Conservation (phyloP, 1,140 invertebrate species). For the Bombus haemorrhoidalis region DNA sequence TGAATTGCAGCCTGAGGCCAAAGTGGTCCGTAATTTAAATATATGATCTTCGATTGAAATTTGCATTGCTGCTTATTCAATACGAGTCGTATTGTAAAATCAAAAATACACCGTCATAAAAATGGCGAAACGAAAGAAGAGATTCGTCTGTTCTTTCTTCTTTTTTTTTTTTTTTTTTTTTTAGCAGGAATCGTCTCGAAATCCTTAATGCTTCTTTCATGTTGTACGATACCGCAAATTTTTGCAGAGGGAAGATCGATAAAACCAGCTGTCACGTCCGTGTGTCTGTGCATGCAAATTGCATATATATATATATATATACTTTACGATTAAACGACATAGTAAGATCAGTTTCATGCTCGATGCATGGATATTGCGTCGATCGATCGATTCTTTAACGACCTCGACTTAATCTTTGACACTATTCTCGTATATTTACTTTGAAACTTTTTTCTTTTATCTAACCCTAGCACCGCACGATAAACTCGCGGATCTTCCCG, state of each 20-base stretch:
- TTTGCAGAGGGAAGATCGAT: not conserved
- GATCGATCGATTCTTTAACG: slow-evolving; percentile 7
- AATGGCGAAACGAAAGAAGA: too few relatives aligned
- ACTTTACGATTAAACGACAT: too few relatives aligned
- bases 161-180: too few relatives aligned
- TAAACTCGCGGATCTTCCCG: not conserved
- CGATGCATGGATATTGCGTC: not conserved
- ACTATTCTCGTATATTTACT: too few relatives aligned
- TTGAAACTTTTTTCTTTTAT: not conserved
- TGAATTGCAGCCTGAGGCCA: slow-evolving; percentile 10
- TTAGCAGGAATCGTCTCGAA: not conserved
- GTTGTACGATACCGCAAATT: too few relatives aligned
- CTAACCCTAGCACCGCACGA: not conserved
- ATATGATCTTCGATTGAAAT: not conserved
- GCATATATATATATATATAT: not conserved
- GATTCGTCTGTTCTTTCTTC: too few relatives aligned
- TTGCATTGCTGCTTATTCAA: not conserved
- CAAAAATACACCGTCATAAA: not conserved
- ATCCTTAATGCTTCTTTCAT: not conserved
- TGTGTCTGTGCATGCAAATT: not conserved
- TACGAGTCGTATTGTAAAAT: not conserved
- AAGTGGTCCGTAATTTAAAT: slow-evolving; percentile 2
- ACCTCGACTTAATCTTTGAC: slow-evolving; percentile 13
- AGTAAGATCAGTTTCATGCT: not conserved
- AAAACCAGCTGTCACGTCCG: not conserved